A percentile compares a stretch with the other conserved stretches of the same genome.
Conservation (phyloP, 1,140 invertebrate genomes). For the Diploscapter pachys region DNA sequence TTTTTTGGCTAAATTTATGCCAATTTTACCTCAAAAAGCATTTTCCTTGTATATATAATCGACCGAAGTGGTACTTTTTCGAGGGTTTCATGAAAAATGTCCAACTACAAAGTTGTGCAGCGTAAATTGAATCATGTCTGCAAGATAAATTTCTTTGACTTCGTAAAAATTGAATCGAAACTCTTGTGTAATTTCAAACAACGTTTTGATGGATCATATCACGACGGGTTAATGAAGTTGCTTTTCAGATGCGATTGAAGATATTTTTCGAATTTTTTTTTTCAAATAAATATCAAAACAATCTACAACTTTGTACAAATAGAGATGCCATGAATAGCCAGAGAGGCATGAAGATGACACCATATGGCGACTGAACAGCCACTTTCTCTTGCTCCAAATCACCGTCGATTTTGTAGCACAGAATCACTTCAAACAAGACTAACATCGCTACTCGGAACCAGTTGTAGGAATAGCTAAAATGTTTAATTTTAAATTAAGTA, state of each 20-base stretch:
- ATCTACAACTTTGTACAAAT: constrained; percentile 17
- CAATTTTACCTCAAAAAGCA: too few species aligned
- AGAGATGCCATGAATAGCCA: constrained; percentile 6
- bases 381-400: constrained; percentile 23
- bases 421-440: background rate
- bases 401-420: constrained; percentile 24
- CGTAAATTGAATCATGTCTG: background rate
- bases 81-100: too few species aligned
- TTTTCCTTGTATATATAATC: too few species aligned
- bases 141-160: background rate
- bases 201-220: background rate
- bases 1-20: too few species aligned
- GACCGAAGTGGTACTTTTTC: too few species aligned
- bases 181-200: background rate
- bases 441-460: background rate
- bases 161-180: background rate
- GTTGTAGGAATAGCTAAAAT: too few species aligned
- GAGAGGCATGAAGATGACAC: constrained; percentile 18
- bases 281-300: background rate
- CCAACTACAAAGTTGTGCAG: too few species aligned
- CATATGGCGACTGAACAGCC: constrained; percentile 11
- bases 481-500: too few species aligned
- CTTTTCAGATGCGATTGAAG: background rate
- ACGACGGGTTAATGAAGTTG: background rate
- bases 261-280: background rate